Conservation (phyloP, 2,888 invertebrate genomes). For the Epirrhoe alternata region DNA sequence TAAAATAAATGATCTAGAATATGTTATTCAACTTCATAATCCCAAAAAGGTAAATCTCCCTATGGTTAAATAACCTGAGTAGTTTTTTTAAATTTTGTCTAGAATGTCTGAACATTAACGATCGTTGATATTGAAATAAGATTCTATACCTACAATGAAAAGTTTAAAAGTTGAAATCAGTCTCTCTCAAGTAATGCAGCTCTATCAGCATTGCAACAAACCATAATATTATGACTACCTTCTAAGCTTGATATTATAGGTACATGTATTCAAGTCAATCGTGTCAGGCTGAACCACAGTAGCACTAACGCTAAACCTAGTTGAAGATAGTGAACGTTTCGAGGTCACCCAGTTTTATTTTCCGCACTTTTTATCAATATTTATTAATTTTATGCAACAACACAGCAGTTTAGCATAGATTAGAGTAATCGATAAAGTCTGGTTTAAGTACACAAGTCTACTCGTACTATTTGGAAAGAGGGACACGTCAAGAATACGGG, state of each 20-base stretch:
- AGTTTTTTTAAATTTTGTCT: too few species aligned
- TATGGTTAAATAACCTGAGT: not conserved
- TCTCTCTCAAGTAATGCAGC: not conserved
- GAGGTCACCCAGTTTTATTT: slow-evolving; percentile 55
- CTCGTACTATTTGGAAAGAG: not conserved
- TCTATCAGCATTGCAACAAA: not conserved
- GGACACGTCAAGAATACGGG: not conserved
- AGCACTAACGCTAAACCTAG: slow-evolving; percentile 32
- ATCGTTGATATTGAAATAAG: not conserved
- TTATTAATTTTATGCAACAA: slow-evolving; percentile 34
- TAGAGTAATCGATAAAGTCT: slow-evolving; percentile 1
- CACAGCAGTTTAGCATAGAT: slow-evolving; percentile 9
- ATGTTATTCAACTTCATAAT: slow-evolving; percentile 18
- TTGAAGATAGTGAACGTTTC: slow-evolving; percentile 52
- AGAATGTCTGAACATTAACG: too few species aligned
- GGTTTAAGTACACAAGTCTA: not conserved
- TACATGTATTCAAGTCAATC: slow-evolving; percentile 13
- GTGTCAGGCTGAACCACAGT: slow-evolving; percentile 31
- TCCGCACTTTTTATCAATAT: slow-evolving; percentile 41
- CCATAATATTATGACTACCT: not conserved
- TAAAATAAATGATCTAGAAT: slow-evolving; percentile 35
- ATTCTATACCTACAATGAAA: not conserved
- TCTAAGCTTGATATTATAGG: not conserved
- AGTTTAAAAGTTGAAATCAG: not conserved
- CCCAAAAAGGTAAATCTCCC: not conserved